These are phyloP conservation scores for Peribatodes rhomboidaria DNA, from an alignment of 2,888 invertebrate species.

Conservation along the genomic window DNA sequence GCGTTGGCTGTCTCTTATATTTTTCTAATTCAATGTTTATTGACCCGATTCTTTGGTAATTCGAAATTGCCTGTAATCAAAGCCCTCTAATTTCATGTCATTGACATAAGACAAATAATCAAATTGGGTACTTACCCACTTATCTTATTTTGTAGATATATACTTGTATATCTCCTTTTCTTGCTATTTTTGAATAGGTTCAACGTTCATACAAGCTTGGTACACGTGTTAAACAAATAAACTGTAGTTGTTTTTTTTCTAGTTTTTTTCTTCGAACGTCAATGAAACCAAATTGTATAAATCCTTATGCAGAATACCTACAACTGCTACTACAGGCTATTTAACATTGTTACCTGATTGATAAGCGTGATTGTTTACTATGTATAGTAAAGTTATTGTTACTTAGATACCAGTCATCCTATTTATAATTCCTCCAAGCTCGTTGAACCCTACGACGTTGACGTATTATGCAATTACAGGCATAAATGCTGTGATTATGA, in stretches of 20 bases:
- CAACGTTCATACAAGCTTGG: background rate
- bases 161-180: background rate
- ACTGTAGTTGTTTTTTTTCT: background rate
- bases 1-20: conserved; percentile 57
- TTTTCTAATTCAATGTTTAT: conserved; percentile 53
- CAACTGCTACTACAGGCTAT: conserved; percentile 20
- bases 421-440: conserved; percentile 56
- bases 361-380: conserved; percentile 46
- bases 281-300: conserved; percentile 16
- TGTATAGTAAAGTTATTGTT: conserved; percentile 38
- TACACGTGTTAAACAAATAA: background rate
- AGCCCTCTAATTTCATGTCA: conserved; percentile 62
- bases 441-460: conserved; percentile 51
- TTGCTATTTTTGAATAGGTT: background rate
- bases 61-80: conserved; percentile 71
- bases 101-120: conserved; percentile 65
- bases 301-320: conserved; percentile 22
- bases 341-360: conserved; percentile 45
- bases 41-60: conserved; percentile 68
- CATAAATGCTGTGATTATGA: conserved; percentile 42
- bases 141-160: conserved; percentile 1
- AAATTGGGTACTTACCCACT: conserved; percentile 57
- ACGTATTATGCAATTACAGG: conserved; percentile 30
- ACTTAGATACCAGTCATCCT: conserved; percentile 56
- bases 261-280: background rate